Percentiles rank a stretch among this genome's conserved stretches.
These are phyloP conservation scores for Diorhabda sublineata DNA, from an alignment of 1,140 invertebrate species.

Conservation along the genomic window DNA sequence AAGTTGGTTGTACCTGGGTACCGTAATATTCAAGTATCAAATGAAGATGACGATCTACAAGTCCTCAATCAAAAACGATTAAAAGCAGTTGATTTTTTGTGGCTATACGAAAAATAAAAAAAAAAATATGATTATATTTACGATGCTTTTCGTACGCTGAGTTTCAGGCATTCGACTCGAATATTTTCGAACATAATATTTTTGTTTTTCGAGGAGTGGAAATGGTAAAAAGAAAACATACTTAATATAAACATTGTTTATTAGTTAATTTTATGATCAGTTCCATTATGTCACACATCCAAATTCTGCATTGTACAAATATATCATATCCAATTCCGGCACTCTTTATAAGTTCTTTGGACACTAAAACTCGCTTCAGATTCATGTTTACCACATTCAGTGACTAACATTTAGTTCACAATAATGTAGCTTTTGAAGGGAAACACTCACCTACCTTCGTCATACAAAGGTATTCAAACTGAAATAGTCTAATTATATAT, in stretches of 20 bases:
- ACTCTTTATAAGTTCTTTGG: neutral
- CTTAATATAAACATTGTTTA: slow-evolving; percentile 41
- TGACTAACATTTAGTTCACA: slow-evolving; percentile 15
- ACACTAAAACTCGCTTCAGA: slow-evolving; percentile 13
- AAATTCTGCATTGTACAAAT: slow-evolving; percentile 14
- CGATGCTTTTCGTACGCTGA: no score
- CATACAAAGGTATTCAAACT: slow-evolving; percentile 9
- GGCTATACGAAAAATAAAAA: no score
- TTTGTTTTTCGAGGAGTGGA: neutral
- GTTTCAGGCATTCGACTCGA: no score
- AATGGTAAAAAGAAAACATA: slow-evolving; percentile 6
- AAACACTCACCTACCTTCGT: slow-evolving; percentile 10
- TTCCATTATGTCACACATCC: slow-evolving; percentile 27
- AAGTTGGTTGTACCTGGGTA: no score
- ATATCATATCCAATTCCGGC: slow-evolving; percentile 16
- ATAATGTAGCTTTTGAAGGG: slow-evolving; percentile 8
- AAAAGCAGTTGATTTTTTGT: no score
- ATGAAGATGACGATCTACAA: no score
- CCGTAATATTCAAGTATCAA: no score
- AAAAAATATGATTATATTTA: no score
- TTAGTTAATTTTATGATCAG: slow-evolving; percentile 33
- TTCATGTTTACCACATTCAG: slow-evolving; percentile 18
- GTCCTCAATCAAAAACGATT: no score
- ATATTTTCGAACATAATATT: neutral
- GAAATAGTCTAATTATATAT: no score